Base-by-base conservation (phyloP, 2,888 invertebrate species). In the Didymodactylos carnosus region DNA sequence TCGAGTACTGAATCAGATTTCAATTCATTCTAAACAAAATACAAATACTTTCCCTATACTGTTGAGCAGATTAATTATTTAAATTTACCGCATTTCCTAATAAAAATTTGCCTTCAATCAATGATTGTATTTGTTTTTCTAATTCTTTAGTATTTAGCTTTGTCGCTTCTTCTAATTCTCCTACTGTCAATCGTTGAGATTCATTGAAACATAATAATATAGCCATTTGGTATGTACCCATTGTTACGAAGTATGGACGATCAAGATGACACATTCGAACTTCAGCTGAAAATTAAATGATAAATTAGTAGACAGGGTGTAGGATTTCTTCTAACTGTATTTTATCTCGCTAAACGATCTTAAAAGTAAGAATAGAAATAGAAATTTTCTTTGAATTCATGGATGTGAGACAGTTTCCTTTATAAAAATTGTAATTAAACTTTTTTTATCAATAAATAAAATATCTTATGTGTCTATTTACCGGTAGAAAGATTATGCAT, bases 401-500 rank as follows among this genome's bases (percentile, higher is more conserved):
- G n/a, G n/a, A n/a, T n/a, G n/a, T n/a, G n/a, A n/a, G n/a, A n/a
- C n/a, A n/a, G n/a, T n/a, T n/a, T n/a, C n/a, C n/a, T n/a, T n/a
- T n/a, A n/a, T n/a, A n/a, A n/a, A n/a, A n/a, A n/a, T n/a, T n/a
- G n/a, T n/a, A n/a, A 43, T 19, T 7, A 6, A 8, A 41, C n/a
- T n/a, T 43, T 43, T 43, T 19, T n/a, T 23, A 49, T 49, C 13
- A 5, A 49, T 8, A 3, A 23, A 49, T 5, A 69, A 69, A 11
- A 8, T 43, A 35, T 23, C 27, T 70, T 76, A 76, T n/a, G 39
- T 43, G 73, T 39, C 39, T 29, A 27, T 39, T 76, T 87, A 81
- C 92, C 94, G 80, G 91, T 91, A 81, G 94, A 94, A 76, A 95
- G 87, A 81, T 92, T 91, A 84, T 94, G 94, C 78, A 97, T 86